Evolutionary conservation across 2,888 invertebrate species (phyloP), one percentile per base, ranked within the genome.

Genomic region (Eristalis pertinax): DNA sequence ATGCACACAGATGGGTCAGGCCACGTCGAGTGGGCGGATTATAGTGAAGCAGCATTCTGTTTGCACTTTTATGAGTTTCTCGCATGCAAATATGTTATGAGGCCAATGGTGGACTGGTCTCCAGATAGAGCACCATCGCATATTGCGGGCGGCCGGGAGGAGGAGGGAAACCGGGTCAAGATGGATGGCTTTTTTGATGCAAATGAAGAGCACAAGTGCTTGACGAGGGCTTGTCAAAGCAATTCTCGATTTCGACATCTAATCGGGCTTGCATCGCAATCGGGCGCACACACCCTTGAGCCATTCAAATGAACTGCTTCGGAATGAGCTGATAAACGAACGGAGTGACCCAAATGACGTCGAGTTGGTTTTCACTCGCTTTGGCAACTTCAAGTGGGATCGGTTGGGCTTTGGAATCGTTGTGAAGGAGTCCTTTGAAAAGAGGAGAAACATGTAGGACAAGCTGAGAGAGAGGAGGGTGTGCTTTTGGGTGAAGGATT

Each of bases 1-100:
- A 38, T 32, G 1, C 32, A 10, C 32, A 32, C 32, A 35, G 56
- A n/a, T 56, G 38, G 29, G 69, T 38, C 15, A 65, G 41, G 67
- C 50, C 50, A 13, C 60, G 74, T 43, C 15, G 50, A 65, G 56
- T 24, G 32, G 64, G 13, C 1, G 56, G 4, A 29, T n/a, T 29
- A 38, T 62, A 15, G 19, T 24, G 29, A 70, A 69, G 58, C 63
- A 69, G 58, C 63, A 58, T 70, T 70, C 70, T 72, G 78, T 79
- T 70, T 86, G 70, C 68, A 79, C 67, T 75, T 70, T 56, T 78
- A 86, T 82, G 82, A 86, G 82, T 75, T 70, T 79, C 68, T 50
- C 7, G 8, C 50, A 83, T 79, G 68, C 76, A 80, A 84, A 86
- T 65, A 82, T 78, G 67, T 86, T 79, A 72, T 60, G 41, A 63